phyloP scores from a whole-genome alignment of 2,113 vertebrate species.

The Clupea harengus region DNA sequence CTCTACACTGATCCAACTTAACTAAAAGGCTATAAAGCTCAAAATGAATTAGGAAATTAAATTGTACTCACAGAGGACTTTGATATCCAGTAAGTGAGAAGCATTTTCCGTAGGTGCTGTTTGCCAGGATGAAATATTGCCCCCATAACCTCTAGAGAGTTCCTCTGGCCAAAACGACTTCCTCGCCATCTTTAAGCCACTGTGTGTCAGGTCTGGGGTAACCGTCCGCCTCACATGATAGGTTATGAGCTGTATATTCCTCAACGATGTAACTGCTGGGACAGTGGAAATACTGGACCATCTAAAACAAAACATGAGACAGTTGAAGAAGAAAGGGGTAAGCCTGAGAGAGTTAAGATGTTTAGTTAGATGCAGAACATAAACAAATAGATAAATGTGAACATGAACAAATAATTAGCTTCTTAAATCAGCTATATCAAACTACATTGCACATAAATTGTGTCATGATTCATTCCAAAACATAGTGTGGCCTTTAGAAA shows the following conservation, averaged over 20 bases:
- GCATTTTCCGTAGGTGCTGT: background rate
- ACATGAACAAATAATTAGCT: background rate
- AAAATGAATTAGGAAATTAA: background rate
- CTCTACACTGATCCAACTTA: background rate
- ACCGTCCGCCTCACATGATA: constrained; percentile 14
- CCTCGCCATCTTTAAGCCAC: constrained; percentile 27
- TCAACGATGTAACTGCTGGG: background rate
- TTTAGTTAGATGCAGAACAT: background rate
- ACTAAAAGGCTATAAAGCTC: background rate
- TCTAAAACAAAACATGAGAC: constrained; percentile 17
- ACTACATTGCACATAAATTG: background rate
- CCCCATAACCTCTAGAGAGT: constrained; percentile 20
- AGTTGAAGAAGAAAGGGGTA: background rate
- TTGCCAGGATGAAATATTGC: background rate
- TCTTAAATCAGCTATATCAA: background rate
- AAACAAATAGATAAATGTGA: background rate
- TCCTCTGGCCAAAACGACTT: background rate
- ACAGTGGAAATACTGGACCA: constrained; percentile 38
- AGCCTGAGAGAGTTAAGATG: background rate
- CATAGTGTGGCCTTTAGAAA: background rate
- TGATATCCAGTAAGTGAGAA: background rate
- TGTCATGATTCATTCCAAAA: background rate
- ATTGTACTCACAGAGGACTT: constrained; percentile 24
- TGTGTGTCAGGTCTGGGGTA: background rate
- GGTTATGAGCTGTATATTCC: background rate